These are phyloP conservation scores for Spicauda simplicius DNA, from an alignment of 2,888 invertebrate genomes.

Conservation along the genomic window DNA sequence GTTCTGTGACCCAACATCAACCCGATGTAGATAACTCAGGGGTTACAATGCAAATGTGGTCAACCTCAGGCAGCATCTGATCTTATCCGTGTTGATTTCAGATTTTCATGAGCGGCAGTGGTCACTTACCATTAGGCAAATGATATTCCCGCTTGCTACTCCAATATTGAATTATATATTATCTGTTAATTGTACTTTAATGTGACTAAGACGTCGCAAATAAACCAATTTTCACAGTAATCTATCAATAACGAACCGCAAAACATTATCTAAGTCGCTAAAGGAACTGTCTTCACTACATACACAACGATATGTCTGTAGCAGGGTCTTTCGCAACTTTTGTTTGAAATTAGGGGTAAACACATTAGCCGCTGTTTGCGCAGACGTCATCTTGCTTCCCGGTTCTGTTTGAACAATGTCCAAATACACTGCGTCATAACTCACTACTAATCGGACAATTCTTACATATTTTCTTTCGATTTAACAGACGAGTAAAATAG, in stretches of 20 bases:
- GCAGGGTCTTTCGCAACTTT: slow-evolving; percentile 64
- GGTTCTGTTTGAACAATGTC: slow-evolving; percentile 76
- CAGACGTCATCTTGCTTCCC: slow-evolving; percentile 69
- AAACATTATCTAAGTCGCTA: slow-evolving; percentile 1
- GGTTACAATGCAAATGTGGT: too few relatives aligned
- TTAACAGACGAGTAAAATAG: background rate
- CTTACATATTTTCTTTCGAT: background rate
- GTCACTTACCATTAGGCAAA: too few relatives aligned
- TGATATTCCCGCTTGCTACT: too few relatives aligned
- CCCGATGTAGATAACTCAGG: too few relatives aligned
- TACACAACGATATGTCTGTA: slow-evolving; percentile 28
- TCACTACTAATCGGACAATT: slow-evolving; percentile 27
- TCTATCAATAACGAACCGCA: background rate
- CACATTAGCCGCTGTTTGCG: slow-evolving; percentile 81
- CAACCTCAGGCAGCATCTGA: too few relatives aligned
- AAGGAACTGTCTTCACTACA: slow-evolving; percentile 12
- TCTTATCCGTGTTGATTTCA: too few relatives aligned
- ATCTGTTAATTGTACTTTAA: too few relatives aligned
- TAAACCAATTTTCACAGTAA: too few relatives aligned
- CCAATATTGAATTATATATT: too few relatives aligned
- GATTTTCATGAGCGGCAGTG: too few relatives aligned
- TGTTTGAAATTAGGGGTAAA: slow-evolving; percentile 79
- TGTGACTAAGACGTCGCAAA: too few relatives aligned
- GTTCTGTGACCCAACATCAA: too few relatives aligned
- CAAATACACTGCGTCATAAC: slow-evolving; percentile 46